Percentiles rank a stretch among this genome's conserved stretches.
Evolutionary conservation across 2,888 invertebrate genomes (phyloP).

Genomic region (Drosophila picticornis): DNA sequence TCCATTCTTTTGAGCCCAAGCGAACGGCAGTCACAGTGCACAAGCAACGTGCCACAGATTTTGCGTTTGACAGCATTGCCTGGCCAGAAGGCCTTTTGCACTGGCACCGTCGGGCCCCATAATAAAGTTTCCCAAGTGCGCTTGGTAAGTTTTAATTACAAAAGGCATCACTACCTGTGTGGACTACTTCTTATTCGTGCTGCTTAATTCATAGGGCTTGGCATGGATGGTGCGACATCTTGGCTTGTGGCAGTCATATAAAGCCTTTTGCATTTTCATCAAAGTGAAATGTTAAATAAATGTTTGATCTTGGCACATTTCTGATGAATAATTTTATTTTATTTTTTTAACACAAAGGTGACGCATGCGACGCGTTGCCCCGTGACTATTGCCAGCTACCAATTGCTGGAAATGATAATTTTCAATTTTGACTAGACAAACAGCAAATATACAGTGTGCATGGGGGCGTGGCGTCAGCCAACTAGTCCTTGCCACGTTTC

Average conservation of each 20-base stretch:
- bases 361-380: slow-evolving; percentile 41
- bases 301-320: slow-evolving; percentile 53
- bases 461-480: slow-evolving; percentile 42
- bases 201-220: slow-evolving; percentile 71
- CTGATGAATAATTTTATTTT: slow-evolving; percentile 52
- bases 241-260: slow-evolving; percentile 1
- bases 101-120: slow-evolving; percentile 34
- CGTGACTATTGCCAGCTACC: slow-evolving; percentile 22
- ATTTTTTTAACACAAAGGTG: slow-evolving; percentile 9
- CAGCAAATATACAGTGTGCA: slow-evolving; percentile 29
- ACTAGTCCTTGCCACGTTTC: slow-evolving; percentile 72
- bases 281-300: slow-evolving; percentile 78
- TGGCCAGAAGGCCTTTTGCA: background rate
- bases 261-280: slow-evolving; percentile 71
- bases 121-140: slow-evolving; percentile 72
- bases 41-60: slow-evolving; percentile 69
- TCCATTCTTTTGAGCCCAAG: slow-evolving; percentile 67
- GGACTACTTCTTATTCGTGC: slow-evolving; percentile 7
- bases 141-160: slow-evolving; percentile 75
- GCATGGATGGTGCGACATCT: slow-evolving; percentile 35
- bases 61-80: slow-evolving; percentile 72
- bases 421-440: slow-evolving; percentile 63
- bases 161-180: slow-evolving; percentile 42
- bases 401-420: slow-evolving; percentile 59
- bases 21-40: slow-evolving; percentile 16